Evolutionary conservation across 2,113 vertebrate genomes (phyloP), one percentile per base, ranked within the genome.

Genomic region (Vimba vimba): DNA sequence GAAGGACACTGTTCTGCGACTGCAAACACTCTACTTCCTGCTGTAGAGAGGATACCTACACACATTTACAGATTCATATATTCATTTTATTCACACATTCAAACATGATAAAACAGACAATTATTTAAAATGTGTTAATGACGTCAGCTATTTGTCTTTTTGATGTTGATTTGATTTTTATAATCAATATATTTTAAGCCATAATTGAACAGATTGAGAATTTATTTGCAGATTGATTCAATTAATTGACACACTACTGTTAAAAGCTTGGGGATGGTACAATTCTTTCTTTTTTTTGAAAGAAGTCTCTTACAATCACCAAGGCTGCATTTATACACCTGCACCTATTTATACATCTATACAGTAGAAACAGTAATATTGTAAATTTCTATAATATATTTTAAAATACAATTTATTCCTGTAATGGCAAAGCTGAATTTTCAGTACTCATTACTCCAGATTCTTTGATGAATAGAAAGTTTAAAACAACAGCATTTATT

Each of bases 1-100:
- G 93, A 81, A 97, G 91, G 60, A 97, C 84, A 47, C 82, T 89
- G 23, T 91, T 89, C 64, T 93, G 91, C 60, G 94, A 95, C 87
- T 92, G 93, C 89, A 95, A 93, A 76, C 91, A 89, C 64, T 93
- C 92, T 57, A 94, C 86, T 82, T 93, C 88, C 91, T 92, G 90
- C 89, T 94, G 89, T n/a, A 90, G 50, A 50, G 89, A 9, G 79
- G 33, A 79, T 19, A 86, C 1, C 87, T 50, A 25, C 50, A 59
- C 7, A 66, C 73, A 78, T 64, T 57, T 52, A 83, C 74, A 52
- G 59, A 57, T 57, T 57, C 2, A 57, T 9, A 8, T 23, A 57
- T 57, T 57, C 55, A 57, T 19, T 27, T 27, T 57, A 57, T 57
- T 57, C 55, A 57, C 55, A 21, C 19, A 21, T 21, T 21, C 19